Evolutionary conservation across 1,140 invertebrate genomes (phyloP), one percentile per base, ranked within the genome.

Genomic region (Callitettix versicolor): DNA sequence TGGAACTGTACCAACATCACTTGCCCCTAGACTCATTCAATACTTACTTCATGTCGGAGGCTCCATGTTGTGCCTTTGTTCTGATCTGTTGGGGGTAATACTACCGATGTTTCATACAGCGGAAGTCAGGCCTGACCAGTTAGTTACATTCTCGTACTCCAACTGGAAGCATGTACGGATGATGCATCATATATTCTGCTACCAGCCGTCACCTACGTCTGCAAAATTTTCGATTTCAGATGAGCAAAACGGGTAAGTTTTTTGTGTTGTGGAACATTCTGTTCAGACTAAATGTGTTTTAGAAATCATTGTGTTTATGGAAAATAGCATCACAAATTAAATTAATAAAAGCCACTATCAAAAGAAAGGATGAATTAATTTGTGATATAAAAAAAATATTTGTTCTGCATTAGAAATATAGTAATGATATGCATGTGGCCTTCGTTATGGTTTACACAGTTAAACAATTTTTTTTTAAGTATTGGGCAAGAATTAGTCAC

Each of bases 101-200:
- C 70, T 89, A 56, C 84, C 85, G 12, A 80, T 82, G 33, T 91
- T 88, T 67, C 84, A 85, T 61, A 88, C 84, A 43, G 84, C 86
- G 17, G 86, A 89, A 72, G 84, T 89, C 3, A 76, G 85, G 6
- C 86, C 88, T 68, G 82, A 85, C 64, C 85, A 90, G 67, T 71
- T 91, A 14, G 86, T 90, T 9, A 79, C 84, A 40, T 88, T 90
- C 60, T 85, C 82, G 11, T 91, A 89, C 60, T 82, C 82, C 47
- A 80, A 82, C 60, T 91, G 87, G 86, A 82, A 84, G 60, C 79
- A 82, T 5, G 85, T 91, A 0, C 82, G 81, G 62, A 81, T 91
- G 75, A 81, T 92, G 71, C 87, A 91, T 69, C 86, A 91, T 58
- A 83, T 90, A 38, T 89, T 90, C 67, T 89, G 84, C 60, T 92